phyloP scores from a whole-genome alignment of 2,888 invertebrate species.

The Drosophila testacea region DNA sequence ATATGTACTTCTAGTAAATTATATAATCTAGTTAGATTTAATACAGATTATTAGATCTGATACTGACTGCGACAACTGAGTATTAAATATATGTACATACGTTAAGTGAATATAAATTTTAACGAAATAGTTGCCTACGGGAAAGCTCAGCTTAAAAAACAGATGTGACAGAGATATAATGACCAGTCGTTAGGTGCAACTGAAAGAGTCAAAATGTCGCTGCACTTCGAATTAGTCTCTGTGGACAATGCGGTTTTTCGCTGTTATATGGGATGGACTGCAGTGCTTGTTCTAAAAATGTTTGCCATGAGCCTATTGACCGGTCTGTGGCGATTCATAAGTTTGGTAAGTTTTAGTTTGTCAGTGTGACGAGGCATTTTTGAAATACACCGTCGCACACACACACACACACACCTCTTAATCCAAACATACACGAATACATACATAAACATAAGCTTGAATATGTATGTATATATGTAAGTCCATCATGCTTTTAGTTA shows the following conservation, averaged over 20 bases:
- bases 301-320: conserved; percentile 84
- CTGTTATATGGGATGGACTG: conserved; percentile 83
- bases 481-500: conserved; percentile 5
- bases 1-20: neutral
- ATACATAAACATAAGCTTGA: neutral
- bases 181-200: conserved; percentile 18
- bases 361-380: conserved; percentile 53
- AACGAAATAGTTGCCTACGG: neutral
- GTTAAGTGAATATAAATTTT: neutral
- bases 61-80: neutral
- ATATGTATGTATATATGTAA: neutral
- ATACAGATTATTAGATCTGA: neutral
- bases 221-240: conserved; percentile 55
- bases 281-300: conserved; percentile 84
- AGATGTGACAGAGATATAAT: neutral
- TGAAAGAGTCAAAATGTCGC: conserved; percentile 39
- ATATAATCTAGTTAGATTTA: neutral
- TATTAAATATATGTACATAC: neutral
- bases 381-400: neutral
- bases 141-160: neutral
- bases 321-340: conserved; percentile 83
- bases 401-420: neutral
- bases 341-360: conserved; percentile 74
- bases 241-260: conserved; percentile 79
- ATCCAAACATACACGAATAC: neutral